Conservation (phyloP, 2,113 vertebrate species). For the Donacobius atricapilla region DNA sequence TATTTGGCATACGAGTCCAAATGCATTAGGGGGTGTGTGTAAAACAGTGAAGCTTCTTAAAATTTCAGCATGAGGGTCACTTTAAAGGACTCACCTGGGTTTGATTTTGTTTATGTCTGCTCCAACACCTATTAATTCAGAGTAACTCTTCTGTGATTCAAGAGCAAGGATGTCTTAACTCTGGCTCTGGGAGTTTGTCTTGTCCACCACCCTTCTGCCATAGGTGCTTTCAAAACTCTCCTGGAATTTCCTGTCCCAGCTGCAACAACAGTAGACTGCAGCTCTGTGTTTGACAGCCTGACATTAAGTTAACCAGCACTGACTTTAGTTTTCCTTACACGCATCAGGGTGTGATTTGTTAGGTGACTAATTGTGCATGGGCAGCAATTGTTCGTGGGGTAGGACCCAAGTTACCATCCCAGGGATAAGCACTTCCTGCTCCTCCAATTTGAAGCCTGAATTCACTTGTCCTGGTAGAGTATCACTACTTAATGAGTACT, state of each 20-base stretch:
- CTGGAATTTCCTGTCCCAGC: slow-evolving; percentile 53
- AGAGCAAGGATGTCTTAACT: background rate
- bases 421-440: background rate
- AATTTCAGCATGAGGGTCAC: background rate
- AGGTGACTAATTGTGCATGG: background rate
- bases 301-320: background rate
- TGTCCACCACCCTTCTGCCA: background rate
- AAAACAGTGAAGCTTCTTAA: background rate
- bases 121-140: background rate
- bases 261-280: background rate
- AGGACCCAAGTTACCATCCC: background rate
- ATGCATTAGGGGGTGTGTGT: background rate
- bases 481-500: background rate
- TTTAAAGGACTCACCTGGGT: background rate
- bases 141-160: background rate
- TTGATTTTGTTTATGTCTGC: background rate
- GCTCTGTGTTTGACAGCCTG: background rate
- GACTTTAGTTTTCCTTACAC: background rate
- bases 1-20: background rate
- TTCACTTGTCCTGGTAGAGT: background rate
- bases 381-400: background rate
- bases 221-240: background rate
- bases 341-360: slow-evolving; percentile 6
- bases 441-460: background rate
- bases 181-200: background rate